Base-by-base conservation (phyloP, 2,797 vertebrate genomes). In the Halcyon chelicuti region DNA sequence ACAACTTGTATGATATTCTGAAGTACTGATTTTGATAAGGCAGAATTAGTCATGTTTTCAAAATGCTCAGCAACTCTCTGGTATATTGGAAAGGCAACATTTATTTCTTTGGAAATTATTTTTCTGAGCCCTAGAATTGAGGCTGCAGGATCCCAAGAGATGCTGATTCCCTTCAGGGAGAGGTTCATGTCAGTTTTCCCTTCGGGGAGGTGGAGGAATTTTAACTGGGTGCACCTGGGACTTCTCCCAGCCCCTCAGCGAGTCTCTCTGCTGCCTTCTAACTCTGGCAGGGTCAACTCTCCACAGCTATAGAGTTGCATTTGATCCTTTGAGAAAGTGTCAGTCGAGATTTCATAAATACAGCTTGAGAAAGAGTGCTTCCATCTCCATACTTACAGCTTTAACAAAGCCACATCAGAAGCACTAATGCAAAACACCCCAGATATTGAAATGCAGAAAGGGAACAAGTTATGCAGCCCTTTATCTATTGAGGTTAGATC, bases 161-260 rank as follows among this genome's bases (percentile, higher is more conserved):
- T 37, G 31, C 71, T 67, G 82, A 89, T 84, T 97, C 94, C 73
- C 90, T 73, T 82, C 37, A 57, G 92, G 87, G 52, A 47, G 19
- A 76, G 76, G 57, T 92, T 86, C 20, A 10, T 82, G 63, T 76
- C 88, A 89, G 60, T 81, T 92, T 87, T 95, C 74, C 86, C 95
- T 91, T 89, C 13, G 10, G 93, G 95, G 88, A 87, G 26, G 52
- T 61, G 71, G 60, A 25, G 85, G 92, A 93, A 85, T 96, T 96
- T 93, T 92, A 96, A 96, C 81, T 87, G 61, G 52, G 44, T 82
- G 31, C 94, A 79, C 28, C 49, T 91, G 95, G 90, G 95, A 96
- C 37, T 90, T 90, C 35, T 60, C 16, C 20, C 22, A 86, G 62
- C 39, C 82, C 71, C 33, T 3, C 61, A 77, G 35, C 3, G 4